A percentile compares a stretch with the other conserved stretches of the same genome.
These are phyloP conservation scores for Vulpes ferrilata DNA, from an alignment of 2,113 vertebrate genomes.

Conservation along the genomic window DNA sequence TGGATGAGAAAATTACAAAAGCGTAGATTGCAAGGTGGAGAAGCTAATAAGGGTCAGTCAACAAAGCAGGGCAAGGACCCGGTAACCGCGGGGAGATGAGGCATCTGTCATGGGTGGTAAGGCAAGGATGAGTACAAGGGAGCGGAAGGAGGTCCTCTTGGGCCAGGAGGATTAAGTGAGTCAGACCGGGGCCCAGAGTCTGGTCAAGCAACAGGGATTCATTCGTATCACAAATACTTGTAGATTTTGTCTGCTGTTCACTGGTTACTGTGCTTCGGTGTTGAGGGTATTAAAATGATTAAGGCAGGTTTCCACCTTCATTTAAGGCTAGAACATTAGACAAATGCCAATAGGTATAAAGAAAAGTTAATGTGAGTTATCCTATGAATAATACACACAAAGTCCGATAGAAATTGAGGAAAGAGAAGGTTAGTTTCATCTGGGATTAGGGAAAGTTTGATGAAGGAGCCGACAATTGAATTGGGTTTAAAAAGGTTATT, in stretches of 20 bases:
- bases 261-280: background rate
- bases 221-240: conserved; percentile 30
- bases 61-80: background rate
- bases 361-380: background rate
- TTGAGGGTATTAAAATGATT: conserved; percentile 4
- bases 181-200: background rate
- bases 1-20: conserved; percentile 64
- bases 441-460: conserved; percentile 40
- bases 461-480: background rate
- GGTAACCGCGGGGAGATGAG: background rate
- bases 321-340: background rate
- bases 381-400: background rate
- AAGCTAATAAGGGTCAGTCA: conserved; percentile 38
- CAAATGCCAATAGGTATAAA: background rate
- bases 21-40: background rate
- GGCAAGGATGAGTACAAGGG: background rate
- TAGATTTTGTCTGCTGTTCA: background rate
- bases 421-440: background rate
- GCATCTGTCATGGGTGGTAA: background rate
- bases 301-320: background rate
- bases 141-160: conserved; percentile 5
- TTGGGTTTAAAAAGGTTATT: background rate
- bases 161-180: conserved; percentile 36
- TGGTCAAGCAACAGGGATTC: background rate
- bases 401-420: conserved; percentile 9